These are phyloP conservation scores for Tenebrio molitor DNA, from an alignment of 1,140 invertebrate species.

Conservation along the genomic window DNA sequence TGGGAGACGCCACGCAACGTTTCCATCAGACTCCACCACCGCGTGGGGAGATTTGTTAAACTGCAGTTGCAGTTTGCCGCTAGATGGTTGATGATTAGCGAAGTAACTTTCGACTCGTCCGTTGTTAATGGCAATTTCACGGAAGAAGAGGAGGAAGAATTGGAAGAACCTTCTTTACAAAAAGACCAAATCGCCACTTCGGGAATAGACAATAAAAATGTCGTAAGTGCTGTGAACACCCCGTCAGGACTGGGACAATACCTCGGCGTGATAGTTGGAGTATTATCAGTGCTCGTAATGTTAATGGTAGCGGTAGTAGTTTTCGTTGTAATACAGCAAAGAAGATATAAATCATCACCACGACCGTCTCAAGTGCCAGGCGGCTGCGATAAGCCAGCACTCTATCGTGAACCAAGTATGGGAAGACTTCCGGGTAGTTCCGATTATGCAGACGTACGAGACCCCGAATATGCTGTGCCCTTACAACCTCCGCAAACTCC, in stretches of 20 bases:
- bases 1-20: constrained; percentile 88
- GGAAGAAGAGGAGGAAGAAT: constrained; percentile 61
- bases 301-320: constrained; percentile 59
- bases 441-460: constrained; percentile 60
- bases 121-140: constrained; percentile 62
- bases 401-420: constrained; percentile 61
- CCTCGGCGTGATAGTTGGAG: constrained; percentile 62
- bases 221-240: constrained; percentile 60
- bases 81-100: constrained; percentile 91
- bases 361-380: constrained; percentile 62
- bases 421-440: constrained; percentile 57
- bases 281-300: constrained; percentile 61
- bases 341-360: constrained; percentile 60
- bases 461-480: constrained; percentile 63
- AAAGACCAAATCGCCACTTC: constrained; percentile 56
- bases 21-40: constrained; percentile 86
- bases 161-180: constrained; percentile 49
- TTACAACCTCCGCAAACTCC: constrained; percentile 56
- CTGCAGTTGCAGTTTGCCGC: constrained; percentile 85
- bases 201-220: constrained; percentile 58
- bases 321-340: constrained; percentile 61
- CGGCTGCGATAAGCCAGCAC: constrained; percentile 62
- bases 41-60: constrained; percentile 86
- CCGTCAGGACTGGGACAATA: constrained; percentile 60
- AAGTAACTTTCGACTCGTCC: constrained; percentile 84